Base-by-base conservation (phyloP, 1,140 invertebrate species). In the Drosophila nasuta region DNA sequence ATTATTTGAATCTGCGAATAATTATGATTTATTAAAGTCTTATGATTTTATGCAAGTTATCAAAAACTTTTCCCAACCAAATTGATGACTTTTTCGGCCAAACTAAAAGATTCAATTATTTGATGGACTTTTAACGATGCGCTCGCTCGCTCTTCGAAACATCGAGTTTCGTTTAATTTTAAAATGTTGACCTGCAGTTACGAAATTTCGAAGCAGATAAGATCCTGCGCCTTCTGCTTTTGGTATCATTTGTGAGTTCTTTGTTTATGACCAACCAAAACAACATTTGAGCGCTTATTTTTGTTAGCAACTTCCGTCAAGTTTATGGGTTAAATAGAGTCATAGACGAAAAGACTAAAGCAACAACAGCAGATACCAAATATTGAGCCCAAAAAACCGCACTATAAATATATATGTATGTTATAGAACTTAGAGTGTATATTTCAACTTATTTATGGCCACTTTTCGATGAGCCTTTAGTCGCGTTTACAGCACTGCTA, bases 381-480 rank as follows among this genome's bases (percentile, higher is more conserved):
- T 62, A 54, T 65, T 64, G 10, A 15, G 62, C 13, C 41, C 15
- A 46, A 65, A 69, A 72, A 79, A 76, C 82, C 82, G 65, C 82
- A 86, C 83, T 89, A 88, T 88, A 83, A 83, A 88, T 88, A 83
- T 68, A 30, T 46, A 54, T 30, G 15, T 25, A 15, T 30, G 1
- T 15, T 51, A 51, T 3, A 11, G 11, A 25, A 25, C 20, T 25
- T 25, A 25, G 20, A 25, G 25, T 52, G 46, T 28, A 35, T 56
- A 81, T 82, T 83, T 77, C 63, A 82, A 83, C 80, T 88, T 88
- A 88, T 89, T 88, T 88, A 88, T 88, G 83, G 75, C 81, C 74
- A 75, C 77, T 83, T 83, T 83, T 89, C 83, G 83, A 88, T 89
- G 81, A 83, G 83, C 74, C 77, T 77, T 86, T 87, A 87, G 86